Evolutionary conservation across 2,797 vertebrate genomes (phyloP).

Genomic region (Chanos chanos): DNA sequence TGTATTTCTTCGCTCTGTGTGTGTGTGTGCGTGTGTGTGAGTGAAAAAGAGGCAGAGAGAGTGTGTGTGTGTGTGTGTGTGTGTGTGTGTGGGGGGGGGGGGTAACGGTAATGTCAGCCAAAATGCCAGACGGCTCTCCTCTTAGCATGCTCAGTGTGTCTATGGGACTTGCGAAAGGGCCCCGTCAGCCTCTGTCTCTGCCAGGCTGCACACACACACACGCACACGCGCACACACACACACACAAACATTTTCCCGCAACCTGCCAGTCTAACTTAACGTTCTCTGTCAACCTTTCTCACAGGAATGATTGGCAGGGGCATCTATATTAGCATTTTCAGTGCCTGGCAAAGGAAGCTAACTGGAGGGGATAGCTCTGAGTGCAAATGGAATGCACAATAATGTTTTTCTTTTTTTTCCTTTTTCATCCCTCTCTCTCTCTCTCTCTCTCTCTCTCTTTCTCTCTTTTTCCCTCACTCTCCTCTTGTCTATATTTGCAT

Average conservation of each 20-base stretch:
- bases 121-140: constrained; percentile 11
- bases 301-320: constrained; percentile 63
- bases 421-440: neutral
- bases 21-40: neutral
- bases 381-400: constrained; percentile 63
- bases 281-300: constrained; percentile 52
- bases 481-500: too few relatives aligned
- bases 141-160: constrained; percentile 36
- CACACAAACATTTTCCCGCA: constrained; percentile 63
- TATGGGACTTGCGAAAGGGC: constrained; percentile 31
- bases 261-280: constrained; percentile 71
- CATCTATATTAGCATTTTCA: constrained; percentile 69
- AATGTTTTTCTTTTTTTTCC: constrained; percentile 18
- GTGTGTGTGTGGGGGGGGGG: constrained; percentile 8
- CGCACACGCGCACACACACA: constrained; percentile 67
- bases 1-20: neutral
- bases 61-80: neutral
- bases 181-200: constrained; percentile 28
- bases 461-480: neutral
- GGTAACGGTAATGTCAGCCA: constrained; percentile 14
- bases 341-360: constrained; percentile 59
- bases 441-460: neutral
- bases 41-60: constrained; percentile 15
- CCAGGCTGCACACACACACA: constrained; percentile 56
- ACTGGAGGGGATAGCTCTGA: constrained; percentile 54